phyloP scores from a whole-genome alignment of 2,113 vertebrate genomes.

The Zosterops pallidus region DNA sequence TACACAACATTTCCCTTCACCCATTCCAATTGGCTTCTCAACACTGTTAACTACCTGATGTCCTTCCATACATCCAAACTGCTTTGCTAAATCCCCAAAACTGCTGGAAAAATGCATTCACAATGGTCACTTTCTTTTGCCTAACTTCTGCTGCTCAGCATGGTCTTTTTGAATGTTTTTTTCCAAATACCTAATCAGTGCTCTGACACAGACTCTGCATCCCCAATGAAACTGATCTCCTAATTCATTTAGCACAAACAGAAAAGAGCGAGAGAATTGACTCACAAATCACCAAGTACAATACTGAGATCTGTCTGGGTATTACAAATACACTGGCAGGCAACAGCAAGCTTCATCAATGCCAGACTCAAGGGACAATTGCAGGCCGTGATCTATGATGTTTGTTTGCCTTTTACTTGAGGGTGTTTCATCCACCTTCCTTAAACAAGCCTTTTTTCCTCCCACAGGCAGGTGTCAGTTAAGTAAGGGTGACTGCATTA shows the following conservation, averaged over 20 bases:
- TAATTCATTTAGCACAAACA: not conserved
- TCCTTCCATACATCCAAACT: not conserved
- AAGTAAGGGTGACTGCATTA: not conserved
- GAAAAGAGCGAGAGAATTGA: not conserved
- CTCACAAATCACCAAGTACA: not conserved
- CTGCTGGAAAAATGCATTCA: not conserved
- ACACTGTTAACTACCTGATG: not conserved
- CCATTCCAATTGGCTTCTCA: not conserved
- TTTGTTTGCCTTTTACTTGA: not conserved
- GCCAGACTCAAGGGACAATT: not conserved
- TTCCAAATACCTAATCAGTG: not conserved
- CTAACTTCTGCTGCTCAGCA: not conserved
- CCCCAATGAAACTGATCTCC: not conserved
- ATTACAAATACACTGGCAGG: not conserved
- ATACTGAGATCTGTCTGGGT: not conserved
- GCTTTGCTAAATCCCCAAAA: not conserved
- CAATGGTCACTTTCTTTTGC: not conserved
- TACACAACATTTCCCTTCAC: not conserved
- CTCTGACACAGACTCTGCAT: not conserved
- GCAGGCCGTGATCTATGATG: not conserved
- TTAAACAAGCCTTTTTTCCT: not conserved
- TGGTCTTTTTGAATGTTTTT: not conserved
- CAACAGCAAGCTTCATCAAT: not conserved
- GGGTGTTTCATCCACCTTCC: not conserved
- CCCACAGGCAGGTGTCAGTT: not conserved